Percentiles rank a stretch among this genome's conserved stretches.
Conservation (phyloP, 2,797 vertebrate species). For the Catharus ustulatus region DNA sequence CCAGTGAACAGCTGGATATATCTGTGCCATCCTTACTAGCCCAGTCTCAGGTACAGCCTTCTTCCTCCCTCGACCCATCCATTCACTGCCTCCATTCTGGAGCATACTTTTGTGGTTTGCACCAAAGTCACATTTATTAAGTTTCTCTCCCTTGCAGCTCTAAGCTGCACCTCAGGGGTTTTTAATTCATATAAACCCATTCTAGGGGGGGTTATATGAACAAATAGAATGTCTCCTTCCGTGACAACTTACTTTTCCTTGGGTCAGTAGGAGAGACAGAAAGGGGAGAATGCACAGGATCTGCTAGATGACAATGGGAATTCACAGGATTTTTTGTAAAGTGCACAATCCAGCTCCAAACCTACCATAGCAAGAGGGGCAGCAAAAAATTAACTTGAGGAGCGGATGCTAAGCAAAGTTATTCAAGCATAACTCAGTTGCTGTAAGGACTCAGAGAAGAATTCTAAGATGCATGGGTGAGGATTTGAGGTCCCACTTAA, state of each 20-base stretch:
- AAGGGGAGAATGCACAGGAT: neutral
- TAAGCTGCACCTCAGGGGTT: neutral
- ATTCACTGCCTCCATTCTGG: neutral
- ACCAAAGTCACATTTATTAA: neutral
- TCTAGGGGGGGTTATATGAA: neutral
- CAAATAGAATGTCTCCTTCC: neutral
- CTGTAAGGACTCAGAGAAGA: neutral
- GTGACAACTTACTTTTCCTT: neutral
- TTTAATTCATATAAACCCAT: neutral
- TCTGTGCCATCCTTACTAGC: neutral
- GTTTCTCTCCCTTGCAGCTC: neutral
- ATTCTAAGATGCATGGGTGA: neutral
- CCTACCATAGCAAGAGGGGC: accelerated
- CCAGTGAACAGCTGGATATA: neutral
- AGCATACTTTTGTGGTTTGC: neutral
- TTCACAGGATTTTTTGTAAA: neutral
- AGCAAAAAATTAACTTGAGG: neutral
- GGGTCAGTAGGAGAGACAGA: neutral
- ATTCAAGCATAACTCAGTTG: neutral
- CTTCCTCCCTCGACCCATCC: neutral
- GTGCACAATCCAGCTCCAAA: neutral
- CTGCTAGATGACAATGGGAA: neutral
- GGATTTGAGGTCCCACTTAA: neutral
- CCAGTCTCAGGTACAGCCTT: neutral
- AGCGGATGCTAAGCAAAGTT: neutral